These are phyloP conservation scores for Rhincodon typus DNA, from an alignment of 2,797 vertebrate species.

Conservation along the genomic window DNA sequence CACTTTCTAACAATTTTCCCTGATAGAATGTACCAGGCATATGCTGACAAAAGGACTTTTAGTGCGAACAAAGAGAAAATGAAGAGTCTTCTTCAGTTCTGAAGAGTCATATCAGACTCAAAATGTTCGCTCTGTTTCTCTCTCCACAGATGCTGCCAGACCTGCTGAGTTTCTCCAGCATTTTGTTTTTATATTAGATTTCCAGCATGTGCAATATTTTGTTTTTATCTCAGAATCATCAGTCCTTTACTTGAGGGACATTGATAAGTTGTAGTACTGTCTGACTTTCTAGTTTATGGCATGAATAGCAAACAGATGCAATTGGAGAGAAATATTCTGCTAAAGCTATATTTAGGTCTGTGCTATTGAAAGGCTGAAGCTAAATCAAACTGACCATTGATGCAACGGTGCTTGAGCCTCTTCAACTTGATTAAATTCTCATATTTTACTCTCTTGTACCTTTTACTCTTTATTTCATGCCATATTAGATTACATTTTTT, in stretches of 20 bases:
- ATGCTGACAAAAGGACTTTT: not conserved
- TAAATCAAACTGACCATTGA: slow-evolving; percentile 29
- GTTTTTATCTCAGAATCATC: not conserved
- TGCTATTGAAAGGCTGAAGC: slow-evolving; percentile 15
- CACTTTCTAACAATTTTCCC: not conserved
- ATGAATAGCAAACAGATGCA: slow-evolving; percentile 25
- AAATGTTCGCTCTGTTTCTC: too few species aligned
- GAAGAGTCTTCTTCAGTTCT: not conserved
- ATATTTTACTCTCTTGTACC: slow-evolving; percentile 24
- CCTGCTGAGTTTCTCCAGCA: too few species aligned
- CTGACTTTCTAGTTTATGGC: not conserved
- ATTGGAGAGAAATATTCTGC: not conserved
- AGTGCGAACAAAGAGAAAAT: not conserved
- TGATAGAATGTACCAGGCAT: not conserved
- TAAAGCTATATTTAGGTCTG: not conserved
- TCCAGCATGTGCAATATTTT: too few species aligned
- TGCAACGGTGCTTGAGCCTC: slow-evolving; percentile 6
- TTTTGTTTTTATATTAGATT: too few species aligned
- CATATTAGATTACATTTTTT: slow-evolving; percentile 24
- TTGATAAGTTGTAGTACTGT: not conserved
- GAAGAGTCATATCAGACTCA: too few species aligned
- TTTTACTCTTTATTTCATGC: slow-evolving; percentile 27
- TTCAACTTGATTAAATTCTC: slow-evolving; percentile 30
- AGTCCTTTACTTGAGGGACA: not conserved
- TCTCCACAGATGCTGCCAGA: too few species aligned